phyloP scores from a whole-genome alignment of 2,113 vertebrate species.

The Phycodurus eques region DNA sequence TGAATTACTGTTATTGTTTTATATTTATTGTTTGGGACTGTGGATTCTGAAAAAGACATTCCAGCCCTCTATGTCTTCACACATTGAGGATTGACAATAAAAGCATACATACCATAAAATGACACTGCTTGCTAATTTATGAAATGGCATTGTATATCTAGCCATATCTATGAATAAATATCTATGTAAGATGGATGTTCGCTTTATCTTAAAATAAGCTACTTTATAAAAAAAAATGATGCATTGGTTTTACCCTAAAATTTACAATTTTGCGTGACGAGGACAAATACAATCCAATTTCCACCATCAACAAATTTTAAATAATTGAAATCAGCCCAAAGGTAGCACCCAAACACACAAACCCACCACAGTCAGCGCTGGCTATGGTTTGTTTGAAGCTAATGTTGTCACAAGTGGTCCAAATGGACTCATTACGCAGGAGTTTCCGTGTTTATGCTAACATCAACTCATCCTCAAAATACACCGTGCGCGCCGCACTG shows the following conservation, averaged over 20 bases:
- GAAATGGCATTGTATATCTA: too few species aligned
- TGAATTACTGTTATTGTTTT: too few species aligned
- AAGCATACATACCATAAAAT: background rate
- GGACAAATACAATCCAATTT: conserved; percentile 39
- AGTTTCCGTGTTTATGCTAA: conserved; percentile 54
- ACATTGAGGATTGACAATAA: too few species aligned
- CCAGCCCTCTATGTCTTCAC: too few species aligned
- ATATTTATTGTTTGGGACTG: too few species aligned
- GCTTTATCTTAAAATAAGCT: background rate
- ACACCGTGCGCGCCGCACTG: conserved; percentile 49
- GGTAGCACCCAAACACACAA: conserved; percentile 48
- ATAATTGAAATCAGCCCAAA: conserved; percentile 21
- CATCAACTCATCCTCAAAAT: conserved; percentile 63
- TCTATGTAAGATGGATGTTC: background rate
- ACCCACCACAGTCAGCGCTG: conserved; percentile 6
- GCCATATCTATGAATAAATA: too few species aligned
- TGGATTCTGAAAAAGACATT: too few species aligned
- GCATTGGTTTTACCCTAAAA: background rate
- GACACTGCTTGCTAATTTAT: background rate
- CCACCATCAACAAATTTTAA: conserved; percentile 12
- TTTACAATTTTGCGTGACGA: background rate
- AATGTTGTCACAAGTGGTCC: conserved; percentile 36
- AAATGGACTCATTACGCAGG: conserved; percentile 42
- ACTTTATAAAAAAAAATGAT: background rate
- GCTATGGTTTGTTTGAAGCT: conserved; percentile 31